Evolutionary conservation across 2,113 vertebrate species (phyloP).

Genomic region (Sinocyclocheilus grahami): DNA sequence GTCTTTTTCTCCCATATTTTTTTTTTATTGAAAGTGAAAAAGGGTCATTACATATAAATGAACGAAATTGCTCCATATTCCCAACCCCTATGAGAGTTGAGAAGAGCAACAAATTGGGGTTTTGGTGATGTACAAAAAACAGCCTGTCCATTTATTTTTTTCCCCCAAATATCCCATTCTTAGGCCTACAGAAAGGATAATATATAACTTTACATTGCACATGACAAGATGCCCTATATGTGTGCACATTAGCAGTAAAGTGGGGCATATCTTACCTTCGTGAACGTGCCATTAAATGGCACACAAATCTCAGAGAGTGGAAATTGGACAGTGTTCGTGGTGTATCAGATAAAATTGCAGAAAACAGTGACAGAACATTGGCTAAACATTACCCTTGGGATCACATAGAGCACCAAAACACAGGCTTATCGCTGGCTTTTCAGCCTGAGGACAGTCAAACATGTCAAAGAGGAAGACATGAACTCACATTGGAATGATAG

Average conservation of each 20-base stretch:
- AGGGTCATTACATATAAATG: not conserved
- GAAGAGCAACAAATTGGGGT: not conserved
- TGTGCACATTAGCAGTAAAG: slow-evolving; percentile 33
- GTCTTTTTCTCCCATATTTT: no score
- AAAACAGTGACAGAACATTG: slow-evolving; percentile 32
- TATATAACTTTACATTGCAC: slow-evolving; percentile 18
- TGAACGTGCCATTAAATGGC: slow-evolving; percentile 22
- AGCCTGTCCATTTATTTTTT: slow-evolving; percentile 8
- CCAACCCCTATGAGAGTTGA: not conserved
- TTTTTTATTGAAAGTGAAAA: not conserved
- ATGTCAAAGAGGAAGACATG: slow-evolving; percentile 30
- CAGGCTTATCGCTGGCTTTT: slow-evolving; percentile 10
- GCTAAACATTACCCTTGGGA: slow-evolving; percentile 37
- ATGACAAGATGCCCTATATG: not conserved
- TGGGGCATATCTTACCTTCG: slow-evolving; percentile 40
- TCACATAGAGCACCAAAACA: slow-evolving; percentile 12
- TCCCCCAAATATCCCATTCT: not conserved
- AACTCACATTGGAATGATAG: slow-evolving; percentile 37
- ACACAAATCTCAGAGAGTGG: slow-evolving; percentile 20
- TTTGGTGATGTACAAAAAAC: not conserved
- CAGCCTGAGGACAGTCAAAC: slow-evolving; percentile 34
- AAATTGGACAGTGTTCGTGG: slow-evolving; percentile 29
- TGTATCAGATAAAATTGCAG: slow-evolving; percentile 33
- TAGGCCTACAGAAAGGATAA: not conserved
- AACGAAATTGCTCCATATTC: not conserved